phyloP scores from a whole-genome alignment of 2,797 vertebrate species.

The Esox masquinongy region DNA sequence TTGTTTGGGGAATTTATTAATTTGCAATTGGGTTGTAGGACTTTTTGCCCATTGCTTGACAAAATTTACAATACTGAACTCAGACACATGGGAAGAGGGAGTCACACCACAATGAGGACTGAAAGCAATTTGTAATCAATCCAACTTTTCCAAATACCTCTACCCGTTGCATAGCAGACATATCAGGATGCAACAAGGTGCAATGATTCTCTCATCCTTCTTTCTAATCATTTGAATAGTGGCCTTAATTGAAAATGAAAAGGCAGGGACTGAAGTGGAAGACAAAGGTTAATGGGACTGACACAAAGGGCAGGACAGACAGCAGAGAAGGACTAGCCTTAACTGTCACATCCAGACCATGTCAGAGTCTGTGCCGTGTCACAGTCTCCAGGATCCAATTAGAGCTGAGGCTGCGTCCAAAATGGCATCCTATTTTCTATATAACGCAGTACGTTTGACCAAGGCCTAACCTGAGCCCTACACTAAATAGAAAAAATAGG shows the following conservation, averaged over 20 bases:
- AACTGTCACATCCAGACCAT: slow-evolving; percentile 68
- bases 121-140: slow-evolving; percentile 14
- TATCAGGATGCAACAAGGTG: slow-evolving; percentile 32
- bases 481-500: neutral
- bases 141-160: slow-evolving; percentile 1
- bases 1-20: too few relatives aligned
- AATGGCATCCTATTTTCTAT: neutral
- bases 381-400: slow-evolving; percentile 64
- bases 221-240: slow-evolving; percentile 59
- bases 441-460: neutral
- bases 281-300: slow-evolving; percentile 74
- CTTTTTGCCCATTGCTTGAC: too few relatives aligned
- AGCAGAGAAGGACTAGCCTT: slow-evolving; percentile 60
- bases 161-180: slow-evolving; percentile 6
- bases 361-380: slow-evolving; percentile 35
- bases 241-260: slow-evolving; percentile 73
- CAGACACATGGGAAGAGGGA: neutral
- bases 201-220: slow-evolving; percentile 48
- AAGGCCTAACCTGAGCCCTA: neutral
- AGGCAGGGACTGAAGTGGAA: slow-evolving; percentile 60
- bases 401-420: slow-evolving; percentile 18
- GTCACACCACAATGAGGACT: neutral
- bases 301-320: slow-evolving; percentile 74
- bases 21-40: too few relatives aligned
- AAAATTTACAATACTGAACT: neutral